These are phyloP conservation scores for Syngnathus floridae DNA, from an alignment of 2,113 vertebrate species.

Conservation along the genomic window DNA sequence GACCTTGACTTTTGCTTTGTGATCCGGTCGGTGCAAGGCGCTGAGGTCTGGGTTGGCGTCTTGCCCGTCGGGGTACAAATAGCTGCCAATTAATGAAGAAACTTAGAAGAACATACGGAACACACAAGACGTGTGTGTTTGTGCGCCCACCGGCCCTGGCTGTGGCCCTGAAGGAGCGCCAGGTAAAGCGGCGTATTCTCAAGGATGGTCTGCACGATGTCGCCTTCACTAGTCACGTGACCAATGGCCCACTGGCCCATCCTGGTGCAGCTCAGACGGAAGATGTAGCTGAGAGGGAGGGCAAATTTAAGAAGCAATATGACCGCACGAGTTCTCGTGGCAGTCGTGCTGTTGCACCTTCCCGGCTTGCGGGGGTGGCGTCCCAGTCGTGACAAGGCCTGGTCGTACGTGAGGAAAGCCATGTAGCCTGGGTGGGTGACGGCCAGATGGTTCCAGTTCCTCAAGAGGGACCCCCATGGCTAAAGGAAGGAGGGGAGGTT, in stretches of 20 bases:
- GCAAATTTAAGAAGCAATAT: not conserved
- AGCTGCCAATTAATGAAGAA: constrained; percentile 60
- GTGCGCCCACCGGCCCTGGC: constrained; percentile 87
- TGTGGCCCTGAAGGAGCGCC: constrained; percentile 94
- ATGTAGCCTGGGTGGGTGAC: constrained; percentile 98
- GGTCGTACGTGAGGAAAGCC: constrained; percentile 97
- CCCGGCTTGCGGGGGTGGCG: constrained; percentile 97
- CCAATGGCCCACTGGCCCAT: constrained; percentile 98
- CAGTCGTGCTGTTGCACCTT: constrained; percentile 71
- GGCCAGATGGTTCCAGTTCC: constrained; percentile 97
- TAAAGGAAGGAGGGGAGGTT: constrained; percentile 33
- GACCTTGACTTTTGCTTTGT: constrained; percentile 83
- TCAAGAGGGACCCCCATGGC: constrained; percentile 94
- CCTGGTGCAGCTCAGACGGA: constrained; percentile 92
- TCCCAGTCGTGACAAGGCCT: constrained; percentile 92
- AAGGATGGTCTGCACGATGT: constrained; percentile 97
- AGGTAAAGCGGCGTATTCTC: constrained; percentile 98
- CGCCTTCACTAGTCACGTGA: constrained; percentile 94
- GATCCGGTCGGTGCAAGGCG: constrained; percentile 93
- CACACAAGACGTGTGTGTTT: not conserved
- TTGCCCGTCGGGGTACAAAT: constrained; percentile 92
- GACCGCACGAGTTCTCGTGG: not conserved
- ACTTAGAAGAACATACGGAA: not conserved
- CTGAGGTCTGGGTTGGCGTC: constrained; percentile 95
- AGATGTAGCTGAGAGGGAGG: constrained; percentile 82